Evolutionary conservation across 2,113 vertebrate species (phyloP), one percentile per base, ranked within the genome.

Genomic region (Pseudopipra pipra): DNA sequence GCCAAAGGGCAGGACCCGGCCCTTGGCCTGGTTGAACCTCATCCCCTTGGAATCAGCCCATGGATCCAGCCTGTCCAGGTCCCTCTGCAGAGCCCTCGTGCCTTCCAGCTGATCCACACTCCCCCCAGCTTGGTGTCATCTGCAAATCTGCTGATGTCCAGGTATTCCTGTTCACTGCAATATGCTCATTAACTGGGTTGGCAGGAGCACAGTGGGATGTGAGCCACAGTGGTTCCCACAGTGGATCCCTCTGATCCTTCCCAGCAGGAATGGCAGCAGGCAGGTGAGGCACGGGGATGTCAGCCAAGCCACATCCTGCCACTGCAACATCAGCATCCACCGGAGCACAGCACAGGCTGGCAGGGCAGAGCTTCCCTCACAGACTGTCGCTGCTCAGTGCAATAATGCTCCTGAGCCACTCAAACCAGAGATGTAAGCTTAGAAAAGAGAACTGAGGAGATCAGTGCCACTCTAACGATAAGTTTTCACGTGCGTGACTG

Each of bases 311-410:
- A 0, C 2, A 8, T 24, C 33, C 27, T 35, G 8, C 22, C 20
- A 3, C 63, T 28, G 41, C 0, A 2, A 56, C 70, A 66, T 16
- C n/a, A 17, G 35, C 2, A 3, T 2, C 27, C 46, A 11, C 5
- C 20, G 10, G 27, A 27, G 8, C 1, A 1, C 12, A 12, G 31
- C 31, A 65, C 43, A 22, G 30, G 47, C 1, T 25, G n/a, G 41
- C 41, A 52, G 37, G 21, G n/a, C 39, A 72, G 14, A 59, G 35
- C 17, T 27, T n/a, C 31, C 28, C 51, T 9, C 25, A 16, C 1
- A 1, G 17, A 3, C 11, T 4, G 43, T 10, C 0, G 0, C 31
- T 11, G 1, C 19, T 47, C 5, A 1, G 10, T 21, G 24, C 18
- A 19, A 11, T 22, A 35, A 19, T 0, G 0, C 25, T 65, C 35